phyloP scores from a whole-genome alignment of 2,113 vertebrate species.

The Notarius lentiginosus region DNA sequence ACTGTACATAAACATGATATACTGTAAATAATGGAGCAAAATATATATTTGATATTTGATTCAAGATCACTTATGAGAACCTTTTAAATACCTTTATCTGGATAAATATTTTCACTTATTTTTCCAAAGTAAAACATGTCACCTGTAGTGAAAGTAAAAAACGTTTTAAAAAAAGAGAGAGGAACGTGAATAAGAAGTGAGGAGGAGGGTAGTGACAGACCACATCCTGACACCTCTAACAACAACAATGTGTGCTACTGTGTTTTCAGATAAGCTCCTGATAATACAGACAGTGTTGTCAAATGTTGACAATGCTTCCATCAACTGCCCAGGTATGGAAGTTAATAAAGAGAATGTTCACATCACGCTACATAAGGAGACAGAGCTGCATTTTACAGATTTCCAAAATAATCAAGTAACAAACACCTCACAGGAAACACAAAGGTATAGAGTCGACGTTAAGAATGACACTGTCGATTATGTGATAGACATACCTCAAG shows the following conservation, averaged over 20 bases:
- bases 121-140: not conserved
- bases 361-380: constrained; percentile 1
- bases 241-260: constrained; percentile 12
- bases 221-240: constrained; percentile 44
- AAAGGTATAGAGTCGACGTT: not conserved
- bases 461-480: constrained; percentile 20
- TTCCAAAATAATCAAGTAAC: not conserved
- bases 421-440: not conserved
- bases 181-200: not conserved
- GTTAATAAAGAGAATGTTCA: not conserved
- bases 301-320: not conserved
- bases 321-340: constrained; percentile 22
- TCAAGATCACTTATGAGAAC: not conserved
- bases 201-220: constrained; percentile 28
- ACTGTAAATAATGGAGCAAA: not conserved
- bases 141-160: constrained; percentile 29
- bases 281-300: constrained; percentile 18
- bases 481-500: not conserved
- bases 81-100: not conserved
- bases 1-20: not conserved
- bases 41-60: not conserved
- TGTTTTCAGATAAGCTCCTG: constrained; percentile 22
- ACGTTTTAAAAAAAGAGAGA: not conserved
- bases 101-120: not conserved
- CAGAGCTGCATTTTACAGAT: not conserved